Base-by-base conservation (phyloP, 2,888 invertebrate genomes). In the Pecten maximus region DNA sequence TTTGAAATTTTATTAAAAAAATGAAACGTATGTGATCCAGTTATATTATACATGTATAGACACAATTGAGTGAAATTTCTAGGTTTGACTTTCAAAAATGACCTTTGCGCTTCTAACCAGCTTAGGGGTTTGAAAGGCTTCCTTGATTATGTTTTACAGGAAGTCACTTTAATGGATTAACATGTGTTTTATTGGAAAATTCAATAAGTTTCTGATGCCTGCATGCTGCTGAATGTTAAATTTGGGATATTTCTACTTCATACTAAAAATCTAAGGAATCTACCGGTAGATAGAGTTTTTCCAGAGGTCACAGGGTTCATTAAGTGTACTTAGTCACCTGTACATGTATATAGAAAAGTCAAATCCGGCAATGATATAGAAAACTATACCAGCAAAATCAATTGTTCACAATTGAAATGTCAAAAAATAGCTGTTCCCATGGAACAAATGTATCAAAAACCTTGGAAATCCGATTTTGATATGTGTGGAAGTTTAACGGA, bases 401-500 rank as follows among this genome's bases (percentile, higher is more conserved):
- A 74, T 74, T 8, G 4, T 35, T 74, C 28, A 74, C 74, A 35
- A 6, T 74, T 35, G 3, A 35, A 74, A 74, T 15, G 28, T 74
- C 74, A 74, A 74, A 74, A 74, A 74, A 28, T 60, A 16, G 60
- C n/a, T 23, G 23, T 60, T 60, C 60, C 60, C 60, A 60, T n/a
- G 60, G 60, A 60, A 60, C 60, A 60, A n/a, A 6, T 60, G 4
- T 60, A 23, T 8, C 6, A n/a, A 60, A 60, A 60, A 60, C 60
- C n/a, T 60, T 60, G 48, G 15, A 60, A 60, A 16, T n/a, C 35
- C 2, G 28, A 74, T 74, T 74, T 74, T 74, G 74, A 74, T 74
- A 35, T 35, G 35, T 74, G 74, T 74, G 74, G 74, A 74, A 74
- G 12, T 35, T 28, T 35, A 8, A 74, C 10, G 74, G 35, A 28